Percentiles rank a stretch among this genome's conserved stretches.
phyloP scores from a whole-genome alignment of 2,888 invertebrate genomes.

The Aphidoletes aphidimyza region DNA sequence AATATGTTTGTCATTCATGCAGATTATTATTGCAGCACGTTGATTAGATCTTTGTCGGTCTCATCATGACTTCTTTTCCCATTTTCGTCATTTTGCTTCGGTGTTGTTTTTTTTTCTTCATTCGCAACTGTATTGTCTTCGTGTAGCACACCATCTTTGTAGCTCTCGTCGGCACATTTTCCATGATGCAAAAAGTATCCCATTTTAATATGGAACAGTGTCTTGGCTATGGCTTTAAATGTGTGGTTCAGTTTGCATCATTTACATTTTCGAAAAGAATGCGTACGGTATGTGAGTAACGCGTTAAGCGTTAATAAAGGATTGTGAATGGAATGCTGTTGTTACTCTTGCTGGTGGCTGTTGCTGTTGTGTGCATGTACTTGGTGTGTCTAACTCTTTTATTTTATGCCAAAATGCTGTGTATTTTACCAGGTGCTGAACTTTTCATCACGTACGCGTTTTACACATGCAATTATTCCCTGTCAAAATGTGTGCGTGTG shows the following conservation, averaged over 20 bases:
- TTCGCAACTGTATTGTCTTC: not conserved
- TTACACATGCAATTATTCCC: slow-evolving; percentile 39
- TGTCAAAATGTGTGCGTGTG: not conserved
- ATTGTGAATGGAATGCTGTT: not conserved
- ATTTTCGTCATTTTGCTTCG: no score
- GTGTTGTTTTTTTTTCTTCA: not conserved
- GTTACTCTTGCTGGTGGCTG: no score
- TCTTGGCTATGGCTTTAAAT: no score
- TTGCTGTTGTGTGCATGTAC: no score
- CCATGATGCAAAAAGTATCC: no score
- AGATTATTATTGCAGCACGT: slow-evolving; percentile 39
- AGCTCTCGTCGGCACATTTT: no score
- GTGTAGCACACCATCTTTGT: no score
- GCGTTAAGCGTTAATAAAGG: not conserved
- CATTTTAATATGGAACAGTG: no score
- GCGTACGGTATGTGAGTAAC: not conserved
- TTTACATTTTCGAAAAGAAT: not conserved
- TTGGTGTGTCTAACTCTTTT: not conserved
- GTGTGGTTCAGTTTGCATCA: not conserved
- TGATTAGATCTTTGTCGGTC: slow-evolving; percentile 49
- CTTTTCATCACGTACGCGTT: slow-evolving; percentile 30
- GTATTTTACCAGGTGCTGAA: not conserved
- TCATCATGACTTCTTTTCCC: slow-evolving; percentile 16
- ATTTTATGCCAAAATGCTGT: not conserved
- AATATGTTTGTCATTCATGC: slow-evolving; percentile 46